Evolutionary conservation across 2,888 invertebrate species (phyloP), one percentile per base, ranked within the genome.

Genomic region (Lomographa bimaculata): DNA sequence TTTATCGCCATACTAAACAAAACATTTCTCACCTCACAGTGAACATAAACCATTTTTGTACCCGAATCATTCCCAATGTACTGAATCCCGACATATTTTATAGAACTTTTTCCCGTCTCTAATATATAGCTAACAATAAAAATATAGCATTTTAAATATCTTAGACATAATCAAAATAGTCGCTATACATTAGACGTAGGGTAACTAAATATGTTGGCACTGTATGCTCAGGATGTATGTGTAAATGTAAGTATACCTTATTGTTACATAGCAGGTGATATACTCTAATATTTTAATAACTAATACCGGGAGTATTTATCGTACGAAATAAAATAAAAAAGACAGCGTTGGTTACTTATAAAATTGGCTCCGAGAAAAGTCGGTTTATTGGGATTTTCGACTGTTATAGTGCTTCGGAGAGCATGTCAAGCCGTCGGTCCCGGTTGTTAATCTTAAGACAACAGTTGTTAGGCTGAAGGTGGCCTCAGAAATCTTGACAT

Each of bases 91-190:
- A 49, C 50, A 64, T 71, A 71, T 77, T 77, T 76, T 75, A 67
- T 73, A 75, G 72, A 64, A 65, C 56, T 67, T 74, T 75, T 74
- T 69, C 62, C 62, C 49, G 64, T 56, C 49, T 57, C 55, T 59
- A 49, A 48, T 50, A 56, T 50, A 50, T 60, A 60, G 50, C 55
- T 35, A 54, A 54, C 54, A 46, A 46, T 58, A 50, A 47, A 41
- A 52, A 55, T 44, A 54, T 50, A 50, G 32, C 50, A 32, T 54
- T 48, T 48, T 44, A 33, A 41, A 49, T 46, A 54, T 49, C 51
- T 46, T 51, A 49, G 49, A 45, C 45, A 43, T 54, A 50, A 46
- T 51, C 46, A 42, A 18, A 18, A 45, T 46, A 50, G 45, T 36
- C 29, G 46, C 48, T 32, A 17, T 38, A 44, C 28, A 7, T 28